These are phyloP conservation scores for Cygnus atratus DNA, from an alignment of 2,113 vertebrate genomes.

Conservation along the genomic window DNA sequence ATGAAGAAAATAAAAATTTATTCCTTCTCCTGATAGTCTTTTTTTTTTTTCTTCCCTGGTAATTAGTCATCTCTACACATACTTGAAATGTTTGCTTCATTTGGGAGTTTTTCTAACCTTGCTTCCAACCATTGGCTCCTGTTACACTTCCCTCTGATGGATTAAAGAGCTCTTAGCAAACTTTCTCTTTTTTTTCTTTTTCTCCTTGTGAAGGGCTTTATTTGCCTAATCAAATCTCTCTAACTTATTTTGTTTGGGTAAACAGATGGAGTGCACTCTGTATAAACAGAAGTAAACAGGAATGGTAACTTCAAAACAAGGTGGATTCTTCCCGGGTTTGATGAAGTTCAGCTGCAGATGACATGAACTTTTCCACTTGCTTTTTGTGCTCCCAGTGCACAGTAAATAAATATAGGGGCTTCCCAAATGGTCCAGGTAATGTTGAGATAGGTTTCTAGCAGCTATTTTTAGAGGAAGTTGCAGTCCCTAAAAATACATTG, in stretches of 20 bases:
- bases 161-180: slow-evolving; percentile 7
- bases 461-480: not conserved
- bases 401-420: not conserved
- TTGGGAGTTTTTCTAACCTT: not conserved
- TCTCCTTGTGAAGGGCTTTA: not conserved
- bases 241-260: not conserved
- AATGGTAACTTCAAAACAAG: not conserved
- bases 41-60: not conserved
- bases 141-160: not conserved
- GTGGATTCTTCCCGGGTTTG: not conserved
- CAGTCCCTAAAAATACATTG: not conserved
- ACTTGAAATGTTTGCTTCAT: not conserved
- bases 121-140: not conserved
- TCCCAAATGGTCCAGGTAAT: not conserved
- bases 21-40: not conserved
- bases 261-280: slow-evolving; percentile 3
- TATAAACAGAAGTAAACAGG: slow-evolving; percentile 16
- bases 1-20: not conserved
- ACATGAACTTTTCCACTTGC: not conserved
- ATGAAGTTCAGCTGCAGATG: not conserved
- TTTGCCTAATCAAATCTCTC: slow-evolving; percentile 38
- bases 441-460: not conserved
- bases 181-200: not conserved
- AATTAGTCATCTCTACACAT: not conserved
- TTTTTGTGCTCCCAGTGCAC: not conserved